Evolutionary conservation across 1,140 invertebrate genomes (phyloP).

Genomic region (Vollenhovia emeryi): DNA sequence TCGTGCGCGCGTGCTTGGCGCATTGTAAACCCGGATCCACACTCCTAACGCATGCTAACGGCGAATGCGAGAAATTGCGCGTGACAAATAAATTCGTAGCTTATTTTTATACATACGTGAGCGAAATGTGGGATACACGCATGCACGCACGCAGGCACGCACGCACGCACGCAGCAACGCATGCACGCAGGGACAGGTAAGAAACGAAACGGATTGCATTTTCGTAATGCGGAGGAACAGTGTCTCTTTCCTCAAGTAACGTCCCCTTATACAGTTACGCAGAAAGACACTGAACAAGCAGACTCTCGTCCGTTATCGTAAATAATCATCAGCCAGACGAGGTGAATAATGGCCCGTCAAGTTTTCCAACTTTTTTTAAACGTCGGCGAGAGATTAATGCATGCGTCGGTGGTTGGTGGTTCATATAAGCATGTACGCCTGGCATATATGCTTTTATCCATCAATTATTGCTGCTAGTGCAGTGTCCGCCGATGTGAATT

Average conservation of each 20-base stretch:
- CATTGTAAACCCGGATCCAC: slow-evolving; percentile 47
- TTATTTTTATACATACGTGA: slow-evolving; percentile 41
- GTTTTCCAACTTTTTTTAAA: slow-evolving; percentile 59
- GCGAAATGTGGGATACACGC: not conserved
- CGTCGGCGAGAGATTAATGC: slow-evolving; percentile 64
- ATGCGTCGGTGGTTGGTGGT: slow-evolving; percentile 33
- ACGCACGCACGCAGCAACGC: too few species aligned
- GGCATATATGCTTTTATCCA: slow-evolving; percentile 55
- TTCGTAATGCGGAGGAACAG: not conserved
- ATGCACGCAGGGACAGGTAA: not conserved
- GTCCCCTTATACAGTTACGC: slow-evolving; percentile 4
- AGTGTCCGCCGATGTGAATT: slow-evolving; percentile 42
- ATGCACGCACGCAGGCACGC: not conserved
- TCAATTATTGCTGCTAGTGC: slow-evolving; percentile 61
- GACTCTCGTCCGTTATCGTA: slow-evolving; percentile 54
- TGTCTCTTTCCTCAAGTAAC: slow-evolving; percentile 39
- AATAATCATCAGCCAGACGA: slow-evolving; percentile 55
- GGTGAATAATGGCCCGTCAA: slow-evolving; percentile 63
- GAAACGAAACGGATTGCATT: not conserved
- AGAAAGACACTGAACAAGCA: slow-evolving; percentile 30
- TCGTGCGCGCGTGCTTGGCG: slow-evolving; percentile 23
- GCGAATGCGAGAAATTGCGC: slow-evolving; percentile 48
- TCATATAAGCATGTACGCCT: slow-evolving; percentile 15
- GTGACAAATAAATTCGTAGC: slow-evolving; percentile 49
- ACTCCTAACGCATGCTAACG: slow-evolving; percentile 40